Percentiles rank a stretch among this genome's conserved stretches.
Evolutionary conservation across 2,888 invertebrate species (phyloP).

Genomic region (Morinoia aosen): DNA sequence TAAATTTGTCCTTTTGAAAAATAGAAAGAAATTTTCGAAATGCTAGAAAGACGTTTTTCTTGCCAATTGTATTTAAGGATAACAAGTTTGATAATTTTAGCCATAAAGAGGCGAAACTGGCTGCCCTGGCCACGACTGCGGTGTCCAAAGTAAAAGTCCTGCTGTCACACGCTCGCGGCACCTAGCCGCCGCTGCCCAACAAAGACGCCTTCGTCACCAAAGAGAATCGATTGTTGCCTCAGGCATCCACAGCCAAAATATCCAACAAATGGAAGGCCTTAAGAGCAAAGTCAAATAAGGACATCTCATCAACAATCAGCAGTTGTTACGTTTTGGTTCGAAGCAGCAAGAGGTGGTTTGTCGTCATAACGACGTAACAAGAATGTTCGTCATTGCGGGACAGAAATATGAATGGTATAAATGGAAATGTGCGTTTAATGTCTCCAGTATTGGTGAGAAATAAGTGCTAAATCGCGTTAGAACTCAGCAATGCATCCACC

Average conservation of each 20-base stretch:
- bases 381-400: background rate
- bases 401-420: background rate
- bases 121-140: too few species aligned
- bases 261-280: conserved; percentile 22
- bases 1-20: too few species aligned
- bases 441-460: too few species aligned
- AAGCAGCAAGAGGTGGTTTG: background rate
- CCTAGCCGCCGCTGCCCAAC: background rate
- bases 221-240: conserved; percentile 37
- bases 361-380: background rate
- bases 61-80: too few species aligned
- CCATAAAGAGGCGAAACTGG: too few species aligned
- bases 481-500: too few species aligned
- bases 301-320: background rate
- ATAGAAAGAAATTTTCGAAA: too few species aligned
- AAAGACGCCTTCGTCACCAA: background rate
- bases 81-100: too few species aligned
- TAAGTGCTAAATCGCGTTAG: too few species aligned
- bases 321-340: background rate
- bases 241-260: background rate
- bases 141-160: too few species aligned
- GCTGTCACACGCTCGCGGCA: background rate
- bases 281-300: conserved; percentile 38
- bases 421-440: too few species aligned
- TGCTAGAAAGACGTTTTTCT: too few species aligned